Evolutionary conservation across 2,888 invertebrate species (phyloP).

Genomic region (Antitype chi): DNA sequence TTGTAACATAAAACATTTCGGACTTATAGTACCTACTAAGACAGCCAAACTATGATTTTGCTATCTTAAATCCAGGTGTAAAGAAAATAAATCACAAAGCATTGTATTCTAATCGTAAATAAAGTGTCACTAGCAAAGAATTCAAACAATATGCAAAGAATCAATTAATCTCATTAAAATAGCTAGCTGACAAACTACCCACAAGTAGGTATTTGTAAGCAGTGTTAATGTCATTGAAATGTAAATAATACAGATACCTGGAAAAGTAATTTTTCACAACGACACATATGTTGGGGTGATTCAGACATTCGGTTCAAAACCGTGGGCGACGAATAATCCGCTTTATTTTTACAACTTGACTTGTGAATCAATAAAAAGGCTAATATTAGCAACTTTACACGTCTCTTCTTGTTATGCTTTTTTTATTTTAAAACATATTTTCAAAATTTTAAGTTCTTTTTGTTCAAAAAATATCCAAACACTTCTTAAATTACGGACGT

Average conservation of each 20-base stretch:
- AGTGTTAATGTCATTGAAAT: slow-evolving; percentile 65
- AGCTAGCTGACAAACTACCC: slow-evolving; percentile 41
- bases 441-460: slow-evolving; percentile 45
- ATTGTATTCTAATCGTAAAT: background rate
- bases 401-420: slow-evolving; percentile 54
- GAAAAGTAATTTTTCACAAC: slow-evolving; percentile 75
- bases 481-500: slow-evolving; percentile 46
- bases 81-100: slow-evolving; percentile 2
- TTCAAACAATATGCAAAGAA: slow-evolving; percentile 41
- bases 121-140: slow-evolving; percentile 6
- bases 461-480: slow-evolving; percentile 46
- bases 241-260: slow-evolving; percentile 73
- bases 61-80: background rate
- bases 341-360: slow-evolving; percentile 81
- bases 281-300: slow-evolving; percentile 73
- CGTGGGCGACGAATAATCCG: slow-evolving; percentile 82
- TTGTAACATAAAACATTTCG: background rate
- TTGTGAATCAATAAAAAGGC: slow-evolving; percentile 81
- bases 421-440: slow-evolving; percentile 51
- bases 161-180: slow-evolving; percentile 60
- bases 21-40: background rate
- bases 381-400: slow-evolving; percentile 75
- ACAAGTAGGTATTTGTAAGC: slow-evolving; percentile 40
- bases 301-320: slow-evolving; percentile 73
- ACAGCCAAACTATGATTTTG: too few relatives aligned